Evolutionary conservation across 2,113 vertebrate species (phyloP).

Genomic region (Xiphias gladius): DNA sequence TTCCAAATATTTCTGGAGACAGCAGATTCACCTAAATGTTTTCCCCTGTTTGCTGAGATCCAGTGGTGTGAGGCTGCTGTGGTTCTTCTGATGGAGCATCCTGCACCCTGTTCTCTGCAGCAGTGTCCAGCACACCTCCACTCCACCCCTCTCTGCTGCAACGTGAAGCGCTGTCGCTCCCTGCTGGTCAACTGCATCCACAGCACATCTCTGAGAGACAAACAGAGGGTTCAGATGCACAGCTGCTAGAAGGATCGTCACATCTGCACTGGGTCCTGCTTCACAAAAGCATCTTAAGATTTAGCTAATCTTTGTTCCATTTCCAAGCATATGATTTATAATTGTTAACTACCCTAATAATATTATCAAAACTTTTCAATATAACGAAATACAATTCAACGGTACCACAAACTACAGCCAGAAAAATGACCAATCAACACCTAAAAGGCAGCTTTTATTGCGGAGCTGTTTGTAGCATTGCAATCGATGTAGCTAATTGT

Average conservation of each 20-base stretch:
- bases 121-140: slow-evolving; percentile 85
- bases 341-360: too few species aligned
- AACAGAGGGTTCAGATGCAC: neutral
- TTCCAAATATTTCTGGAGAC: slow-evolving; percentile 13
- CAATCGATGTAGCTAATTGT: too few species aligned
- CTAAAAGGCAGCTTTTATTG: too few species aligned
- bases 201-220: slow-evolving; percentile 80
- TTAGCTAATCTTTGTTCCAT: neutral
- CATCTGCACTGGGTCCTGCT: neutral
- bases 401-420: neutral
- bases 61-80: slow-evolving; percentile 81
- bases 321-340: neutral
- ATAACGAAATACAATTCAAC: neutral
- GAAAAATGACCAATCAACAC: neutral
- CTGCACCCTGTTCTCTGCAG: slow-evolving; percentile 81
- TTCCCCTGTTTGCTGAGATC: slow-evolving; percentile 84
- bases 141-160: slow-evolving; percentile 83
- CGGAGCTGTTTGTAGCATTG: too few species aligned
- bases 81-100: slow-evolving; percentile 80
- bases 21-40: slow-evolving; percentile 81
- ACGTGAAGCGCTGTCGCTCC: slow-evolving; percentile 85
- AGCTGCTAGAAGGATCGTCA: neutral
- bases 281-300: slow-evolving; percentile 3
- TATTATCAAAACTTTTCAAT: neutral
- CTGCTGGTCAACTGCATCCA: slow-evolving; percentile 82